These are phyloP conservation scores for Sisyra terminalis DNA, from an alignment of 2,888 invertebrate genomes.

Conservation along the genomic window DNA sequence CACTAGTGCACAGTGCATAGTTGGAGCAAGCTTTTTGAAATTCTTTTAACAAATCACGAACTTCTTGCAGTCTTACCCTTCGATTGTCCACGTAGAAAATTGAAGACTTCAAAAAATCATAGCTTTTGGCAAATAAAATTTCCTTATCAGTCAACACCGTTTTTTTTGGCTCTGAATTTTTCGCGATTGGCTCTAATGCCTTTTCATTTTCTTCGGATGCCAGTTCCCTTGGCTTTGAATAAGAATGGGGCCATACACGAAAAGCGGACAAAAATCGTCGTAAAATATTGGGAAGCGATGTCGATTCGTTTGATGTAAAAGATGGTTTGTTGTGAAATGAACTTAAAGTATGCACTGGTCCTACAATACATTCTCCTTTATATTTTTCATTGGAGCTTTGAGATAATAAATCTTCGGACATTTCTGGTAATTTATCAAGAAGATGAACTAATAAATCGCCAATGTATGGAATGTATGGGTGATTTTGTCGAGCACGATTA, in stretches of 20 bases:
- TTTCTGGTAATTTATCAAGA: conserved; percentile 22
- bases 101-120: background rate
- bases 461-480: conserved; percentile 30
- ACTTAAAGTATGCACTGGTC: background rate
- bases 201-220: background rate
- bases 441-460: conserved; percentile 28
- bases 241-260: background rate
- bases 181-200: background rate
- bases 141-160: background rate
- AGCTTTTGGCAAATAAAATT: background rate
- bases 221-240: background rate
- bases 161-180: background rate
- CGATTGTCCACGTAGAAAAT: conserved; percentile 17
- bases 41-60: conserved; percentile 22
- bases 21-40: conserved; percentile 27
- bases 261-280: conserved; percentile 3
- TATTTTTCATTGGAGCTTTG: background rate
- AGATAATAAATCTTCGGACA: background rate
- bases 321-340: background rate
- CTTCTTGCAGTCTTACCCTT: conserved; percentile 20
- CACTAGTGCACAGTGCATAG: conserved; percentile 26
- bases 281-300: conserved; percentile 2
- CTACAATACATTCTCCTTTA: background rate
- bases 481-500: conserved; percentile 21
- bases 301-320: conserved; percentile 2